Base-by-base conservation (phyloP, 92 coral and sea anemone species). In the Bergia sp. region DNA sequence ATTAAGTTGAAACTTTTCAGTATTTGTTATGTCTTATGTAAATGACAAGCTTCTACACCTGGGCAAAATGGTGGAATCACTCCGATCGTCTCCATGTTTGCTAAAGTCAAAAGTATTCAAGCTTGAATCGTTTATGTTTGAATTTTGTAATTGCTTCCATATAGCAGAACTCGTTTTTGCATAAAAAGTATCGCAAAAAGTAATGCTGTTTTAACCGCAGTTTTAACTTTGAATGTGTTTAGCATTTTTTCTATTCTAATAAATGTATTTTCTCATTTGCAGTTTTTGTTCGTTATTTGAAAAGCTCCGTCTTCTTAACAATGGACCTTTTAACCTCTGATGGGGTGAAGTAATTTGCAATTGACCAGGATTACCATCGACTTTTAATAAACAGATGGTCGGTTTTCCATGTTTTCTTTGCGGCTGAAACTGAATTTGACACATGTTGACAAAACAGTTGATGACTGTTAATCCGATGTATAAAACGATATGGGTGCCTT, bases 251-350 rank as follows among this genome's bases (percentile, higher is more conserved):
- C n/a, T n/a, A 11, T 79, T 21, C 20, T 8, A n/a, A 29, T 47
- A 45, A 79, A 79, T 23, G 49, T 45, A 79, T 45, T 45, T 79
- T 45, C 29, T 79, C 61, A 44, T 3, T 29, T 20, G 1, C 0
- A 20, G 15, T 8, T 79, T 45, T 36, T 49, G 82, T 79, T 77
- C 1, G 38, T 20, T 77, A 18, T 43, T 43, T 71, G 76, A 45
- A 45, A 8, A 16, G 16, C 65, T 71, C 40, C 39, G 43, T 37
- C 23, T 10, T 0, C 13, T 71, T 73, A 21, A 73, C 77, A 61
- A 73, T 37, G 77, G 42, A 5, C 16, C 77, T 37, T 79, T 79
- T 79, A 79, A 79, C 82, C 82, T 79, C 49, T 79, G 39, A 39
- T 66, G 6, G 4, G 41, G 21, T 77, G 61, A 47, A 41, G 81